Evolutionary conservation across 1,140 invertebrate species (phyloP).

Genomic region (Ylistrum balloti): DNA sequence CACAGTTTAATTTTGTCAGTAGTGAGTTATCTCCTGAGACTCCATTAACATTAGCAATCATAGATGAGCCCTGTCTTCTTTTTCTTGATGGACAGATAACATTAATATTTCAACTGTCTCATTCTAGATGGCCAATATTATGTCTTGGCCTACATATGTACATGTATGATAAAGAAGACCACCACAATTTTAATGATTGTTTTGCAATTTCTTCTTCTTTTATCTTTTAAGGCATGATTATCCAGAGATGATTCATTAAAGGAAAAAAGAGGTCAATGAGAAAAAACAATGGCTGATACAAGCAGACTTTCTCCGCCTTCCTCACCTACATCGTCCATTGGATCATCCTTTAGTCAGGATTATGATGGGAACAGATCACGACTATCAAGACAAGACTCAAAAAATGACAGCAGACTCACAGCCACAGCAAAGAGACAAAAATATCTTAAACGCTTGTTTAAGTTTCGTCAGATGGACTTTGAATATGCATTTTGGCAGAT

Average conservation of each 20-base stretch:
- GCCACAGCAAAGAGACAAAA: constrained; percentile 96
- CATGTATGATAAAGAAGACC: too few relatives aligned
- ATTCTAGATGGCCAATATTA: too few relatives aligned
- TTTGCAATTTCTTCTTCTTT: too few relatives aligned
- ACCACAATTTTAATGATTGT: too few relatives aligned
- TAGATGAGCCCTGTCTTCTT: too few relatives aligned
- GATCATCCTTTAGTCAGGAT: constrained; percentile 63
- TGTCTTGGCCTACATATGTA: too few relatives aligned
- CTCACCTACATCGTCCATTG: constrained; percentile 67
- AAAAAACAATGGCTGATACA: background rate
- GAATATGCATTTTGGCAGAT: constrained; percentile 99
- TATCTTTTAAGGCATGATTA: background rate
- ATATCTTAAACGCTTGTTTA: constrained; percentile 94
- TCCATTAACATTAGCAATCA: too few relatives aligned
- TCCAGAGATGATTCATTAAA: background rate
- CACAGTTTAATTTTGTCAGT: too few relatives aligned
- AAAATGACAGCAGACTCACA: constrained; percentile 72
- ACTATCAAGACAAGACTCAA: constrained; percentile 46
- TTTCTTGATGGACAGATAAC: too few relatives aligned
- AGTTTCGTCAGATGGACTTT: constrained; percentile 99
- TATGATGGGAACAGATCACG: constrained; percentile 53
- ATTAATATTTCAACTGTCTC: too few relatives aligned
- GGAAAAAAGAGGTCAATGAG: background rate
- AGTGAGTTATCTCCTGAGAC: too few relatives aligned
- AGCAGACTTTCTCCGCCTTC: constrained; percentile 67